Evolutionary conservation across 2,888 invertebrate genomes (phyloP).

Genomic region (Phytoseiulus persimilis): DNA sequence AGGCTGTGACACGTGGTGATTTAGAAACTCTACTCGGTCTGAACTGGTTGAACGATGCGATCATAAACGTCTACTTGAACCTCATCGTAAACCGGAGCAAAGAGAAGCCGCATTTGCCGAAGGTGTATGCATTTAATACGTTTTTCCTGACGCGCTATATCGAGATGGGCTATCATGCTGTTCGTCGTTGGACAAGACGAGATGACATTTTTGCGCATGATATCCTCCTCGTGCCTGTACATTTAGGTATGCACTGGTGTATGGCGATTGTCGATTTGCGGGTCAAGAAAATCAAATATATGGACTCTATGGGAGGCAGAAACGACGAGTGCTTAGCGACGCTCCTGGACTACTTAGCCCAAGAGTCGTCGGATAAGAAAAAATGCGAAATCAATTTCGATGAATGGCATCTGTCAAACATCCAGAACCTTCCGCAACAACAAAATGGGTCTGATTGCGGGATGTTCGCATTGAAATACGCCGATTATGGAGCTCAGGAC

Average conservation of each 20-base stretch:
- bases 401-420: conserved; percentile 62
- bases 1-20: conserved; percentile 68
- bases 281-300: conserved; percentile 66
- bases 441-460: conserved; percentile 97
- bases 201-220: conserved; percentile 77
- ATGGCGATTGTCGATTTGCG: conserved; percentile 73
- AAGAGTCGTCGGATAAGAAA: conserved; percentile 81
- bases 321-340: conserved; percentile 65
- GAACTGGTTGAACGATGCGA: conserved; percentile 85
- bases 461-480: conserved; percentile 92
- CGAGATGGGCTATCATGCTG: conserved; percentile 66
- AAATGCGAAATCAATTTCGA: conserved; percentile 62
- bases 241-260: conserved; percentile 93
- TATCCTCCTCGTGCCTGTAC: conserved; percentile 78
- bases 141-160: conserved; percentile 84
- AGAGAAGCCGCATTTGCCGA: conserved; percentile 61
- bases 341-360: conserved; percentile 66
- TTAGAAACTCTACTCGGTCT: conserved; percentile 69
- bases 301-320: conserved; percentile 81
- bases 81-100: conserved; percentile 70
- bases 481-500: conserved; percentile 73
- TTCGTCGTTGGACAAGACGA: conserved; percentile 84
- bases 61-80: conserved; percentile 95
- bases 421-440: conserved; percentile 78
- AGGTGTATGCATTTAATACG: conserved; percentile 81